phyloP scores from a whole-genome alignment of 2,888 invertebrate species.

The Deilephila elpenor region DNA sequence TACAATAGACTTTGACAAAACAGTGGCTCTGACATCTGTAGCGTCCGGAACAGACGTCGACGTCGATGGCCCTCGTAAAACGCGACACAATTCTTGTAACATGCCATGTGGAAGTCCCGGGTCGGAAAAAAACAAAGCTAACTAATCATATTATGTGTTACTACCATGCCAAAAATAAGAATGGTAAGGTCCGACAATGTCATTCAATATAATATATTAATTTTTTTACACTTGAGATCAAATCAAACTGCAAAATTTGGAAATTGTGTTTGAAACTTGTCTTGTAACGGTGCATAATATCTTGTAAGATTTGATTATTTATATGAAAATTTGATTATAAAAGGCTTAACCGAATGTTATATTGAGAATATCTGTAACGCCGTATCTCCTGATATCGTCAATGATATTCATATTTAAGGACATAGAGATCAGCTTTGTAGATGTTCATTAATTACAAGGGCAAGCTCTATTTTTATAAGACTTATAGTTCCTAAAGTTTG shows the following conservation, averaged over 20 bases:
- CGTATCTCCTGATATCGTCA: neutral
- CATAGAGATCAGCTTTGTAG: slow-evolving; percentile 2
- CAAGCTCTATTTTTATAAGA: neutral
- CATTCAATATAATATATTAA: neutral
- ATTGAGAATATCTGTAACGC: neutral
- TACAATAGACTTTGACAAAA: slow-evolving; percentile 97
- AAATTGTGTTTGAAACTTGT: neutral
- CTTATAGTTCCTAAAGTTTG: slow-evolving; percentile 7
- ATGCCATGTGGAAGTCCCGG: slow-evolving; percentile 78
- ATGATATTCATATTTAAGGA: neutral
- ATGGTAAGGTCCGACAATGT: neutral
- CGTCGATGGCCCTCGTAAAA: slow-evolving; percentile 90
- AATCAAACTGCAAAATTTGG: neutral
- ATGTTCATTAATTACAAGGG: neutral
- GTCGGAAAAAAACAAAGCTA: slow-evolving; percentile 58
- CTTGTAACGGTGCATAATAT: neutral
- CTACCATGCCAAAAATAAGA: neutral
- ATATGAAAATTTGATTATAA: neutral
- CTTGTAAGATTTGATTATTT: slow-evolving; percentile 6
- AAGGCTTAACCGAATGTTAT: neutral
- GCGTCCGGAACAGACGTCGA: slow-evolving; percentile 88
- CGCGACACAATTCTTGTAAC: slow-evolving; percentile 92
- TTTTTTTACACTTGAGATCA: too few species aligned
- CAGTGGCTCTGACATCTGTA: slow-evolving; percentile 93
- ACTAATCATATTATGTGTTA: slow-evolving; percentile 26